These are phyloP conservation scores for Calameuta idolon DNA, from an alignment of 2,888 invertebrate species.

Conservation along the genomic window DNA sequence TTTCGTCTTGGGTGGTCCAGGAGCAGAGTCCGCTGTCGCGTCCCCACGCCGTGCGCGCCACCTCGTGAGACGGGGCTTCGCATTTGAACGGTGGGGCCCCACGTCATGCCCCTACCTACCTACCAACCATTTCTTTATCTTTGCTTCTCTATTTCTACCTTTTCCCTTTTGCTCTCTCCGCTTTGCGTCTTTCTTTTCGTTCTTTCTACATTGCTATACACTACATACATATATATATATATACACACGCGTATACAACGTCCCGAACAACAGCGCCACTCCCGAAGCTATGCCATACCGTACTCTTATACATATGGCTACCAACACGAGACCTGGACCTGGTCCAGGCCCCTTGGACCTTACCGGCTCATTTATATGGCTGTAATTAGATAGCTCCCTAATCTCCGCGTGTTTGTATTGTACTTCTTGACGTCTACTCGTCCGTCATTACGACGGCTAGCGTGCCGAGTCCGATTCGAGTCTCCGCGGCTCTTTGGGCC, in stretches of 20 bases:
- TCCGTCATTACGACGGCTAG: conserved; percentile 39
- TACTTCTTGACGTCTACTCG: conserved; percentile 38
- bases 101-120: conserved; percentile 15
- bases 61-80: conserved; percentile 50
- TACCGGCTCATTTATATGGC: conserved; percentile 55
- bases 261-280: conserved; percentile 5
- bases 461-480: conserved; percentile 29
- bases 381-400: conserved; percentile 58
- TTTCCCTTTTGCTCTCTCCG: not conserved
- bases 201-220: not conserved
- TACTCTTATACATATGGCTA: not conserved
- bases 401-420: conserved; percentile 41
- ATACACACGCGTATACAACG: not conserved
- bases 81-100: not conserved
- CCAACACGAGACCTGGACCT: not conserved
- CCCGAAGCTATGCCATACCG: conserved; percentile 8
- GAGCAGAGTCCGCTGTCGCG: conserved; percentile 56
- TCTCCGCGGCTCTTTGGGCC: not conserved
- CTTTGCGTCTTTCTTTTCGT: not conserved
- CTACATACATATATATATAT: too few species aligned
- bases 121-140: not conserved
- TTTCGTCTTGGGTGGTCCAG: conserved; percentile 66
- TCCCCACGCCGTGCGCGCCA: conserved; percentile 63
- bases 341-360: not conserved
- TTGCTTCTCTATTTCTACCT: conserved; percentile 17